These are phyloP conservation scores for Galbula dea DNA, from an alignment of 2,113 vertebrate genomes.

Conservation along the genomic window DNA sequence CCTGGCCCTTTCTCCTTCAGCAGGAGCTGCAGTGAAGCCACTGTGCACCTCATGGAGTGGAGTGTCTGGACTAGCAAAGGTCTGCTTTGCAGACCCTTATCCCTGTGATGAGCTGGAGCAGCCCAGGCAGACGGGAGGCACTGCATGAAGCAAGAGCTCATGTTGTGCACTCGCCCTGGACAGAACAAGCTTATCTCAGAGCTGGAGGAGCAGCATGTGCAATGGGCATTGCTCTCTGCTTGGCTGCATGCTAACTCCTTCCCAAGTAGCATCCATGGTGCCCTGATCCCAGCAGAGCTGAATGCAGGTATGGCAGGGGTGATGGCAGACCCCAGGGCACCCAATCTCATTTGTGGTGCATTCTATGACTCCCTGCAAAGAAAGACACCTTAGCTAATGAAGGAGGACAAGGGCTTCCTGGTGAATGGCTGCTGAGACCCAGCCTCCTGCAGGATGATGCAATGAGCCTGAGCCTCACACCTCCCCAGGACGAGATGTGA, in stretches of 20 bases:
- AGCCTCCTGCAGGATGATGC: neutral
- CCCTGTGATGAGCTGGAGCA: neutral
- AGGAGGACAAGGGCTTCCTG: neutral
- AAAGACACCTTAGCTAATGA: neutral
- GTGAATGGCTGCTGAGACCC: rapidly evolving
- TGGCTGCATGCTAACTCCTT: neutral
- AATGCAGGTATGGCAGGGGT: rapidly evolving
- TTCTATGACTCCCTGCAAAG: rapidly evolving
- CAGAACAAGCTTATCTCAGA: neutral
- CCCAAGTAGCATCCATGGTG: neutral
- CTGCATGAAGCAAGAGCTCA: neutral
- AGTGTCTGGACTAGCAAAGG: no score
- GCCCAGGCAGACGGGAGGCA: neutral
- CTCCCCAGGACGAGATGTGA: neutral
- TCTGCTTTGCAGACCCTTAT: neutral
- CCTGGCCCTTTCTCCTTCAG: neutral
- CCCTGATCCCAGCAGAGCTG: rapidly evolving
- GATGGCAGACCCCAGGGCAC: neutral
- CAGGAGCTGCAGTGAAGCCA: rapidly evolving
- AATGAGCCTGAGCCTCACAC: neutral
- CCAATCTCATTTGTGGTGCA: no score
- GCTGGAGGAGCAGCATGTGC: neutral
- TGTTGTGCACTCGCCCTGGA: neutral
- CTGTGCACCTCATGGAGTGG: neutral
- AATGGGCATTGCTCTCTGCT: neutral